phyloP scores from a whole-genome alignment of 2,888 invertebrate genomes.

The Sepioteuthis lessoniana region DNA sequence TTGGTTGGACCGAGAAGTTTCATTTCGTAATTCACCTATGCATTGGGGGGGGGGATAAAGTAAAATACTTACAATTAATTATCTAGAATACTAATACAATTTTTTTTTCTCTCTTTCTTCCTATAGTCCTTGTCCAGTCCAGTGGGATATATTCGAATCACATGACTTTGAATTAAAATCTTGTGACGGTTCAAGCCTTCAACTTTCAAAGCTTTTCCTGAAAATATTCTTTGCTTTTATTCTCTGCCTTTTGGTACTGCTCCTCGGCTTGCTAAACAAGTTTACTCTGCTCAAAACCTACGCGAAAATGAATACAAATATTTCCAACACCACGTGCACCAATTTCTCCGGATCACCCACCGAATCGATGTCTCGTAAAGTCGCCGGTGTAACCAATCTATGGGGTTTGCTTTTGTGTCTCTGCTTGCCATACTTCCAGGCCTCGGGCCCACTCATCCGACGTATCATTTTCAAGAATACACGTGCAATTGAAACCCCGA shows the following conservation, averaged over 20 bases:
- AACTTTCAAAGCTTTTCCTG: not conserved
- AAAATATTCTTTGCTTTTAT: not conserved
- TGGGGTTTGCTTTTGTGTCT: constrained; percentile 3
- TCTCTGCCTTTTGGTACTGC: not conserved
- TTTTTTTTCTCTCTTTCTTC: not conserved
- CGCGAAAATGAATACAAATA: not conserved
- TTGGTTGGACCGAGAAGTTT: no score
- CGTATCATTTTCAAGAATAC: constrained; percentile 34
- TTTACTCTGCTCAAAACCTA: not conserved
- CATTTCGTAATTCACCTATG: no score
- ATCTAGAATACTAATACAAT: not conserved
- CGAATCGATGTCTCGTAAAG: not conserved
- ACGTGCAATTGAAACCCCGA: not conserved
- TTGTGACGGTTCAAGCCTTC: not conserved
- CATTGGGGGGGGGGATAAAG: no score
- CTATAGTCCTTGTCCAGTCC: not conserved
- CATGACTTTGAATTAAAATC: not conserved
- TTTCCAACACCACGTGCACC: no score
- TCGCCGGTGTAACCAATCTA: not conserved
- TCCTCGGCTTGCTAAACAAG: constrained; percentile 35
- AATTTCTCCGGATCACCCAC: not conserved
- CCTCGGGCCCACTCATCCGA: not conserved
- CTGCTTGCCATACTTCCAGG: not conserved
- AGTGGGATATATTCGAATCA: constrained; percentile 25
- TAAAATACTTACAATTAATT: not conserved